Percentiles rank a stretch among this genome's conserved stretches.
phyloP scores from a whole-genome alignment of 2,113 vertebrate genomes.

The Struthio camelus region DNA sequence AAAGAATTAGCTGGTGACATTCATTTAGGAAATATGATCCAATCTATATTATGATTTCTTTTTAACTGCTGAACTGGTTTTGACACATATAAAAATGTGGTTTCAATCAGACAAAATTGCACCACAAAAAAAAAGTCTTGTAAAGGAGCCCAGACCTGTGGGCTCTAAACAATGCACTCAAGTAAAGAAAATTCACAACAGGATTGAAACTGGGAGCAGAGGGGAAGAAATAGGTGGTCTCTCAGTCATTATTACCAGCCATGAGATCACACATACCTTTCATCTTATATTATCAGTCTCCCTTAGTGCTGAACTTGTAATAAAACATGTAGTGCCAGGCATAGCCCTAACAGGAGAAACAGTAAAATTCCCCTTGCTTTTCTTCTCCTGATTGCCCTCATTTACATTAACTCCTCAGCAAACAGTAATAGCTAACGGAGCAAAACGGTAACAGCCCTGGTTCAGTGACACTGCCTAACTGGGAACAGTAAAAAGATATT shows the following conservation, averaged over 20 bases:
- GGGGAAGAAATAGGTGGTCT: slow-evolving; percentile 11
- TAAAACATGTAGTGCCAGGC: slow-evolving; percentile 29
- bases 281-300: slow-evolving; percentile 49
- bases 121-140: slow-evolving; percentile 57
- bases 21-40: slow-evolving; percentile 80
- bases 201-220: background rate
- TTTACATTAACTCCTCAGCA: slow-evolving; percentile 32
- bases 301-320: background rate
- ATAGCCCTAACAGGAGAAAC: slow-evolving; percentile 25
- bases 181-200: slow-evolving; percentile 29
- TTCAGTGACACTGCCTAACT: slow-evolving; percentile 24
- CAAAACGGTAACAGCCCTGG: background rate
- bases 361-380: slow-evolving; percentile 22
- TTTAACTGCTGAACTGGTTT: slow-evolving; percentile 75
- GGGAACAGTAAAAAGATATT: slow-evolving; percentile 9
- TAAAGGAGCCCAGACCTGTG: slow-evolving; percentile 60
- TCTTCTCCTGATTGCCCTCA: slow-evolving; percentile 22
- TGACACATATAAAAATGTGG: slow-evolving; percentile 80
- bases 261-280: slow-evolving; percentile 59
- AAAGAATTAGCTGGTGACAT: slow-evolving; percentile 77
- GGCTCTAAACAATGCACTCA: slow-evolving; percentile 52
- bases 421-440: slow-evolving; percentile 45
- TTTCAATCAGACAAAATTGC: slow-evolving; percentile 74
- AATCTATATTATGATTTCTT: slow-evolving; percentile 77
- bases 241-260: slow-evolving; percentile 19